Base-by-base conservation (phyloP, 1,140 invertebrate genomes). In the Hypsibius dujardini region DNA sequence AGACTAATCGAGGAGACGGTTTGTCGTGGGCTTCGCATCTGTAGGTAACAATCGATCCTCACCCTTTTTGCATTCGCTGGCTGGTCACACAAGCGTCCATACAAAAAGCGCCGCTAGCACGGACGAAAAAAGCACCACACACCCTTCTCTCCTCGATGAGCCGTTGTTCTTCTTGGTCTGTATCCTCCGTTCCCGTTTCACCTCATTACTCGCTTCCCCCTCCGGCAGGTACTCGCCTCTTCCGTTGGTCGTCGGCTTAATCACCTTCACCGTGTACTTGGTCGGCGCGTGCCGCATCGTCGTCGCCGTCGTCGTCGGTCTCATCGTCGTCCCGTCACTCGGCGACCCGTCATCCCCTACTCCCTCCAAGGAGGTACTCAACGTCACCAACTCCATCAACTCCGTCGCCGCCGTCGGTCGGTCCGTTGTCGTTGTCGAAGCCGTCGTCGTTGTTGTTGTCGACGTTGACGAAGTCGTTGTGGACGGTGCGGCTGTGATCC, bases 251-350 rank as follows among this genome's bases (percentile, higher is more conserved):
- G 62, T 67, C 12, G 12, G 12, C 42, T 67, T 67, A 7, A 67
- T 67, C 12, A 67, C 62, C 42, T 67, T 67, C 3, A 67, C 62
- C 3, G 62, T 67, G 42, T 67, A 67, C 42, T 42, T 67, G 12
- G 62, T 67, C 12, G 62, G 12, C 42, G 3, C 62, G 12, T 12
- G 62, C 12, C 45, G 7, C 12, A 3, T 67, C 12, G 42, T 45
- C 12, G 62, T 3, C 7, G 28, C 28, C 28, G 28, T 28, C 28
- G 28, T 28, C 28, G 28, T 28, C 28, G 28, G 28, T 28, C 28
- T 28, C 28, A 28, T 28, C 28, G 28, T 28, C 28, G 28, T 28
- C 28, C 28, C 28, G 28, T 28, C 28, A 28, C 28, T 28, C 28
- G 28, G 12, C 12, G 42, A 12, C 62, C 12, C 3, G 12, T 67